Conservation (phyloP, 2,888 invertebrate species). For the Eupithecia dodoneata region DNA sequence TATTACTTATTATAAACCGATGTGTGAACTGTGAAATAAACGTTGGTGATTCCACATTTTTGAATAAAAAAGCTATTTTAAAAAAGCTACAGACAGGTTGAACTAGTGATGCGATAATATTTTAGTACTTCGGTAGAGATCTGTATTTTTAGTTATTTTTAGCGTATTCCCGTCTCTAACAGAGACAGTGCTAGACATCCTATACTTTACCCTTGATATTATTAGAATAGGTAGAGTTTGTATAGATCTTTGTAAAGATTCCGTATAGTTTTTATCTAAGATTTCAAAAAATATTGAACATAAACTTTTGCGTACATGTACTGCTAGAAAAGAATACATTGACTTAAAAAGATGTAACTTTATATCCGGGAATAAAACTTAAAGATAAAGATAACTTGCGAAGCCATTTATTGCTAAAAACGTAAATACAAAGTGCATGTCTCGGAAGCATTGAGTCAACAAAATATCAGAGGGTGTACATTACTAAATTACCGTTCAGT, state of each 20-base stretch:
- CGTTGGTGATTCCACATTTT: too few relatives aligned
- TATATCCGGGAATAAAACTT: too few relatives aligned
- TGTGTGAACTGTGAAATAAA: too few relatives aligned
- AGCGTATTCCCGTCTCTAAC: not conserved
- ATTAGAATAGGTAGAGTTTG: not conserved
- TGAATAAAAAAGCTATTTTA: too few relatives aligned
- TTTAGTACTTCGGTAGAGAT: not conserved
- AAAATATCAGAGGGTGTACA: conserved; percentile 13
- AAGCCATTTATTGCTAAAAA: not conserved
- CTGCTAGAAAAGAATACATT: not conserved
- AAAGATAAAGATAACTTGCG: too few relatives aligned
- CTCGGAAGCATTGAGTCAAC: conserved; percentile 24
- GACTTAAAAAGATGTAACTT: too few relatives aligned
- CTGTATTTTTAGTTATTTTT: not conserved
- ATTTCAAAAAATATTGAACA: not conserved
- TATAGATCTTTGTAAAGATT: not conserved
- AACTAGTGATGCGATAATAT: not conserved
- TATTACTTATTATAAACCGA: too few relatives aligned
- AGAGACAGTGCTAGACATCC: not conserved
- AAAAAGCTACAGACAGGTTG: too few relatives aligned
- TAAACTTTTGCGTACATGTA: not conserved
- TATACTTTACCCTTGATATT: not conserved
- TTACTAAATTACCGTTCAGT: conserved; percentile 30
- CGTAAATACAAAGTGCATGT: conserved; percentile 5
- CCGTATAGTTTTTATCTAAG: not conserved